Evolutionary conservation across 2,888 invertebrate species (phyloP), one percentile per base, ranked within the genome.

Genomic region (Volucella inanis): DNA sequence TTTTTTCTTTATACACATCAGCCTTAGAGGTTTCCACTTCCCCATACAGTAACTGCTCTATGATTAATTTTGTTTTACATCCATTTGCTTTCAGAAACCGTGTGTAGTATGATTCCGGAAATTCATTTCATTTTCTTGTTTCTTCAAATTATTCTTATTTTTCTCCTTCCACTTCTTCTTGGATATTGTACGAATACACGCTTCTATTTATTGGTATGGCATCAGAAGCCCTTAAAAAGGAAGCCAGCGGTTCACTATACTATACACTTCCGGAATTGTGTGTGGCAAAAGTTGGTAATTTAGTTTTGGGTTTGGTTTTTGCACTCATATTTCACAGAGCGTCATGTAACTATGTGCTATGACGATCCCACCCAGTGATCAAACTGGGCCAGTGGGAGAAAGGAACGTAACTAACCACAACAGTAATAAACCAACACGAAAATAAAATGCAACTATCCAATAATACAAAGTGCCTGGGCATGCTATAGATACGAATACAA

Each of bases 351-450:
- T 31, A 3, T 4, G 22, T 8, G 8, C n/a, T 67, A 49, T 54
- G 54, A 61, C 61, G 45, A 41, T 59, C 57, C 67, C 74, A 74
- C 57, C 64, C 57, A 50, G 41, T 54, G 62, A 61, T 57, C 43
- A 75, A 84, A 67, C 59, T 84, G 71, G 84, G 84, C 54, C 84
- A 84, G 80, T 84, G 84, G 75, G 71, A 84, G 75, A 84, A 78
- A 47, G 45, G 47, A 78, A 78, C 67, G 67, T 75, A 74, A 47
- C 49, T 55, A 71, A 55, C 47, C 52, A 18, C 62, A 55, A 59
- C 31, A 31, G 31, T 6, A 31, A 38, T 3, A 2, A 31, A 47
- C 10, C 3, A 47, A 38, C 50, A 9, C 39, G 54, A 64, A 52
- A 50, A 67, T 6, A 14, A n/a, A 47, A 38, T 45, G n/a, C n/a